These are phyloP conservation scores for Psittacula echo DNA, from an alignment of 2,797 vertebrate genomes.

Conservation along the genomic window DNA sequence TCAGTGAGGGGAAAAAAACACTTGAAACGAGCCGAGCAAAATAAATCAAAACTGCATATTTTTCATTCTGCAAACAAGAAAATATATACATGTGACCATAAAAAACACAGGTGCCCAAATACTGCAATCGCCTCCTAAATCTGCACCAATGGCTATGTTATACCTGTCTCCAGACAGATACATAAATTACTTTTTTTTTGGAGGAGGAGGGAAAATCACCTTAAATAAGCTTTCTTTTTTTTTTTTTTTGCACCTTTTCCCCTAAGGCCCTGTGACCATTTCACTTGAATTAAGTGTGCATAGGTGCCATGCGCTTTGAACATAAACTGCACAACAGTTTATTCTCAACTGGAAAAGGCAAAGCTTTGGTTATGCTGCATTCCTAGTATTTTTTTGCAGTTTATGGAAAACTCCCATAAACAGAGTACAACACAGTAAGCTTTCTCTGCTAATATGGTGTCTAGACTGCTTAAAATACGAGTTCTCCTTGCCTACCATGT, in stretches of 20 bases:
- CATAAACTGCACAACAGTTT: conserved; percentile 55
- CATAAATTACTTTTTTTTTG: neutral
- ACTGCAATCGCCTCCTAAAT: conserved; percentile 10
- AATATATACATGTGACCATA: conserved; percentile 49
- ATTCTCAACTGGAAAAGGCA: conserved; percentile 55
- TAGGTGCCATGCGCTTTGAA: conserved; percentile 8
- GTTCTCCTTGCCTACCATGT: conserved; percentile 52
- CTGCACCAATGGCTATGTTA: neutral
- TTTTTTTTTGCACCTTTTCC: neutral
- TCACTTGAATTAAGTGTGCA: neutral
- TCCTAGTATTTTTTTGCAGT: conserved; percentile 67
- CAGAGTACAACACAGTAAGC: conserved; percentile 57
- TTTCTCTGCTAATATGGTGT: conserved; percentile 76
- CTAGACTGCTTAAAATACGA: conserved; percentile 72
- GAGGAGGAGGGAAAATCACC: neutral
- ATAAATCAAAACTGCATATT: conserved; percentile 35
- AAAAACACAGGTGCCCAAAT: conserved; percentile 50
- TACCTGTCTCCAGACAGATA: neutral
- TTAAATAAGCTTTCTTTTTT: neutral
- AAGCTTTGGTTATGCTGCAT: conserved; percentile 62
- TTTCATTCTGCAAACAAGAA: conserved; percentile 58
- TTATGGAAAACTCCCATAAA: conserved; percentile 69
- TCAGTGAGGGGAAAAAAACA: neutral
- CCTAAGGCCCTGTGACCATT: neutral
- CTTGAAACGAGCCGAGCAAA: neutral